phyloP scores from a whole-genome alignment of 2,797 vertebrate genomes.

The Petrocephalus sullivani region DNA sequence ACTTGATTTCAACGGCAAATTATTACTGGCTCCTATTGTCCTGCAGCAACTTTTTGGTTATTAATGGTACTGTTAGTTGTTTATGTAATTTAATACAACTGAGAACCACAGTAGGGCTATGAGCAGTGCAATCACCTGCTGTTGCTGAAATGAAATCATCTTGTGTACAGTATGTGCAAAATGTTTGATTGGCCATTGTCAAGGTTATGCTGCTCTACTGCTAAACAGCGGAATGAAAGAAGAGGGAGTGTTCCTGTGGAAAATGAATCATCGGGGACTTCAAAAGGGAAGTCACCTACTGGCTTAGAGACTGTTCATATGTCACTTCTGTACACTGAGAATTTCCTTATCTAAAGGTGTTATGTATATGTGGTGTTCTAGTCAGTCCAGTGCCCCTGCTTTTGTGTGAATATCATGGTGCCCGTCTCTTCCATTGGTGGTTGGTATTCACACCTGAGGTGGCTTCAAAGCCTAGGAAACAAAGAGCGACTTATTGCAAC shows the following conservation, averaged over 20 bases:
- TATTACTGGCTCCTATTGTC: not conserved
- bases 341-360: not conserved
- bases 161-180: no score
- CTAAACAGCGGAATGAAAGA: not conserved
- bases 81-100: not conserved
- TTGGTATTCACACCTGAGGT: not conserved
- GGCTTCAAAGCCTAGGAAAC: not conserved
- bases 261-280: not conserved
- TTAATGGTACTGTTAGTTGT: not conserved
- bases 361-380: not conserved
- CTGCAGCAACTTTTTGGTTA: not conserved
- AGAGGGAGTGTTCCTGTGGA: not conserved
- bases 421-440: not conserved
- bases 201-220: not conserved
- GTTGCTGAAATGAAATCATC: not conserved
- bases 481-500: not conserved
- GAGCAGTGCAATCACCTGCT: not conserved
- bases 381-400: not conserved
- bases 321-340: not conserved
- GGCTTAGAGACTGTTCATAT: not conserved
- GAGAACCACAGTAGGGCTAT: not conserved
- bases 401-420: not conserved
- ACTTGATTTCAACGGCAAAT: not conserved
- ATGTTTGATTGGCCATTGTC: not conserved
- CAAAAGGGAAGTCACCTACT: not conserved